Conservation (phyloP, 2,113 vertebrate genomes). For the Butorides virescens region DNA sequence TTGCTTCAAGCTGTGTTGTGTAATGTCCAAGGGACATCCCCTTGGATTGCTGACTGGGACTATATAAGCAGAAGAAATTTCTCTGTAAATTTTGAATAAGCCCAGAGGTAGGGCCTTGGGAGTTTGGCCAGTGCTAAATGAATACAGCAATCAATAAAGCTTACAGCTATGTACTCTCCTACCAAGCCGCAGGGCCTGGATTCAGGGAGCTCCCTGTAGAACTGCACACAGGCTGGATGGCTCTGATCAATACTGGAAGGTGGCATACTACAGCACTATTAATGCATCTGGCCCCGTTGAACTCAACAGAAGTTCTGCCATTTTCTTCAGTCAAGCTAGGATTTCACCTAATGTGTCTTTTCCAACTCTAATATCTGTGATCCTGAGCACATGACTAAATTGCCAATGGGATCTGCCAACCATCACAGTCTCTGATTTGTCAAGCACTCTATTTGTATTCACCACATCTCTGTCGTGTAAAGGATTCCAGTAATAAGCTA, state of each 20-base stretch:
- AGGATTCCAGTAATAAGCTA: slow-evolving; percentile 65
- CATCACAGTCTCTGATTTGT: slow-evolving; percentile 33
- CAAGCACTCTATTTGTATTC: slow-evolving; percentile 58
- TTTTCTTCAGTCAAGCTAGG: background rate
- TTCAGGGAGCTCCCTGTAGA: background rate
- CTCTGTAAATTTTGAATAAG: background rate
- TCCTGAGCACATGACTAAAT: slow-evolving; percentile 9
- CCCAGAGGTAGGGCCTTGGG: background rate
- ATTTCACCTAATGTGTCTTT: background rate
- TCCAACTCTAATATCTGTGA: background rate
- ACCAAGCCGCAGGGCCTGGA: background rate
- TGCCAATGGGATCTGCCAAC: slow-evolving; percentile 44
- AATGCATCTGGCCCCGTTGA: background rate
- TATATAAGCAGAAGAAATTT: background rate
- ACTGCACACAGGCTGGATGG: background rate
- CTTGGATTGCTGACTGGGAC: background rate
- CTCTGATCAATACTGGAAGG: background rate
- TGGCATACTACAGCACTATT: background rate
- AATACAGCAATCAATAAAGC: background rate
- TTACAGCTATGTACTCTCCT: background rate
- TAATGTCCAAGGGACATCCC: background rate
- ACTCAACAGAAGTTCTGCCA: background rate
- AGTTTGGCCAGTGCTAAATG: background rate
- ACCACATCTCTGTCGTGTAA: background rate
- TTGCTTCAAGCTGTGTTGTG: background rate